These are phyloP conservation scores for Mellivora capensis DNA, from an alignment of 2,113 vertebrate genomes.

Conservation along the genomic window DNA sequence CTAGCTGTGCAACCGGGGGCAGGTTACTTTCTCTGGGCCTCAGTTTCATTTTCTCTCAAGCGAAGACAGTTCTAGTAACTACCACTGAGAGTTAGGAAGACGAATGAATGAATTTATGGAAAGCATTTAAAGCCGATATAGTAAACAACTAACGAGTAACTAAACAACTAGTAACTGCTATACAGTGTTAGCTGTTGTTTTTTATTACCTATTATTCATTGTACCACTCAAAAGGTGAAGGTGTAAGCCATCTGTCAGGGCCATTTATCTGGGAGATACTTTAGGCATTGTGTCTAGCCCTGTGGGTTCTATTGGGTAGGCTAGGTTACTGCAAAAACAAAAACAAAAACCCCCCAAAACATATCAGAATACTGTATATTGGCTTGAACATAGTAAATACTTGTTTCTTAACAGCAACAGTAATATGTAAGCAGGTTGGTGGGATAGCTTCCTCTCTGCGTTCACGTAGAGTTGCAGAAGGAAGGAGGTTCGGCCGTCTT, in stretches of 20 bases:
- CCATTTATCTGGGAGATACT: not conserved
- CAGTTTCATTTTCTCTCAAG: conserved; percentile 2
- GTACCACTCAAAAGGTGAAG: not conserved
- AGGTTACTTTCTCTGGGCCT: not conserved
- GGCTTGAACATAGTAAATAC: not conserved
- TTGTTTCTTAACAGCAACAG: not conserved
- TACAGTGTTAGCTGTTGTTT: not conserved
- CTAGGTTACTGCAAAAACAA: not conserved
- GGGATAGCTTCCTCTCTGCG: not conserved
- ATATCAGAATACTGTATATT: not conserved
- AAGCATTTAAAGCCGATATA: not conserved
- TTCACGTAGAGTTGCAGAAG: not conserved
- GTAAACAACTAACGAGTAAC: not conserved
- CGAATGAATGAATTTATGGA: not conserved
- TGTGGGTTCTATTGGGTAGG: not conserved
- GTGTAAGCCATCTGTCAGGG: not conserved
- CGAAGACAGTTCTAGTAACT: not conserved
- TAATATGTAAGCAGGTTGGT: not conserved
- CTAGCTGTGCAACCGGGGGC: not conserved
- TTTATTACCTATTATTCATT: conserved; percentile 35
- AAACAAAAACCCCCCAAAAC: not conserved
- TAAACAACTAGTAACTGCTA: not conserved
- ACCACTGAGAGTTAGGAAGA: not conserved
- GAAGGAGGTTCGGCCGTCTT: not conserved
- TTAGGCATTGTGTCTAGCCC: not conserved